These are phyloP conservation scores for Eupithecia pulchellata DNA, from an alignment of 2,888 invertebrate genomes.

Conservation along the genomic window DNA sequence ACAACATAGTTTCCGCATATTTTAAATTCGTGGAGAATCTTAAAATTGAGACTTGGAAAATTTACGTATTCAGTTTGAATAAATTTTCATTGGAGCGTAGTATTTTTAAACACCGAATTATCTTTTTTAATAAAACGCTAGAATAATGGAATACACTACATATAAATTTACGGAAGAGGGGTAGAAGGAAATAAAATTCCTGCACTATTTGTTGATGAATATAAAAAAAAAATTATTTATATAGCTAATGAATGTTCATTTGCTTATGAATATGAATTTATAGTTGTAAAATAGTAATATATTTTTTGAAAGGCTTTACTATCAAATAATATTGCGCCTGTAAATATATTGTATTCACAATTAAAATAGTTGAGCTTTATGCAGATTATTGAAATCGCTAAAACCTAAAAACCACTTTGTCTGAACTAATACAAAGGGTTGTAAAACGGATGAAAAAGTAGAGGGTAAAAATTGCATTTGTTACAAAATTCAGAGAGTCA, in stretches of 20 bases:
- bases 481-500: no score
- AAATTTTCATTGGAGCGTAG: constrained; percentile 50
- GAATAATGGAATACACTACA: constrained; percentile 15
- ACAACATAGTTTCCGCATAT: constrained; percentile 61
- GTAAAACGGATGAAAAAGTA: no score
- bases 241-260: background rate
- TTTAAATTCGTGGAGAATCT: constrained; percentile 53
- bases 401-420: no score
- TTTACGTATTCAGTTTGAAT: constrained; percentile 52
- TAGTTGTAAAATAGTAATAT: background rate
- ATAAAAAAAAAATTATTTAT: background rate
- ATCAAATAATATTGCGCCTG: background rate
- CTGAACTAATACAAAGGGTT: no score
- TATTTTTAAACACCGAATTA: constrained; percentile 30
- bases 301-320: background rate
- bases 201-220: background rate
- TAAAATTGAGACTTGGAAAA: constrained; percentile 55
- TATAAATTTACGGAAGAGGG: background rate
- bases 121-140: constrained; percentile 24
- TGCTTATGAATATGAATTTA: no score
- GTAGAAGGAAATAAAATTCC: background rate
- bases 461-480: no score
- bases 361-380: background rate
- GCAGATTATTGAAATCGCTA: background rate
- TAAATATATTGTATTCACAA: background rate